Conservation (phyloP, 2,888 invertebrate species). For the Acrocyrtus sp. region DNA sequence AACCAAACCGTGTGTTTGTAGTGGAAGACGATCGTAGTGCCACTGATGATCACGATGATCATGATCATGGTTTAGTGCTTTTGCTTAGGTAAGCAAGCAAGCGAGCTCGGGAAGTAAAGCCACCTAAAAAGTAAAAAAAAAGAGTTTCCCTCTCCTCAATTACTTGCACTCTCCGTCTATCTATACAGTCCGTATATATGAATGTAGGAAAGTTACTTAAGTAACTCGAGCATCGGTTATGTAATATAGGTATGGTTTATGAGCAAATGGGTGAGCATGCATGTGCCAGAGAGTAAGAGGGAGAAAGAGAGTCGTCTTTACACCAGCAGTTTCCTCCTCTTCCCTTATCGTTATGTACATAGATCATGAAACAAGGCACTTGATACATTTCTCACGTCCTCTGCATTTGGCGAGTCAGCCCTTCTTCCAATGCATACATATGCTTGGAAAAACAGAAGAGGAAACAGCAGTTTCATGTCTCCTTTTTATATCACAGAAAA, state of each 20-base stretch:
- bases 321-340: neutral
- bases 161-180: too few species aligned
- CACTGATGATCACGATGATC: conserved; percentile 9
- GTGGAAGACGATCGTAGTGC: neutral
- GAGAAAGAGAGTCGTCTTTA: neutral
- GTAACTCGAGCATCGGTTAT: conserved; percentile 13
- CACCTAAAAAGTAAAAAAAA: conserved; percentile 1
- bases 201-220: conserved; percentile 31
- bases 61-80: conserved; percentile 40
- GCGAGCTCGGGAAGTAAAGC: conserved; percentile 33
- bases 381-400: conserved; percentile 59
- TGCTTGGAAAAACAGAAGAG: conserved; percentile 32
- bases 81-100: conserved; percentile 48
- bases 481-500: conserved; percentile 6
- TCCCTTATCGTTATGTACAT: conserved; percentile 39
- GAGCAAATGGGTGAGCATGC: too few species aligned
- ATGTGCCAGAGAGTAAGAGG: neutral
- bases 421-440: conserved; percentile 40
- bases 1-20: too few species aligned
- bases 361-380: conserved; percentile 53
- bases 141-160: too few species aligned
- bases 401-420: conserved; percentile 51
- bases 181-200: neutral
- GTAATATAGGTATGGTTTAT: conserved; percentile 31
- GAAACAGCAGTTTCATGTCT: conserved; percentile 48